Conservation (phyloP, 92 coral and sea anemone genomes). For the Epizoanthus scotinus region DNA sequence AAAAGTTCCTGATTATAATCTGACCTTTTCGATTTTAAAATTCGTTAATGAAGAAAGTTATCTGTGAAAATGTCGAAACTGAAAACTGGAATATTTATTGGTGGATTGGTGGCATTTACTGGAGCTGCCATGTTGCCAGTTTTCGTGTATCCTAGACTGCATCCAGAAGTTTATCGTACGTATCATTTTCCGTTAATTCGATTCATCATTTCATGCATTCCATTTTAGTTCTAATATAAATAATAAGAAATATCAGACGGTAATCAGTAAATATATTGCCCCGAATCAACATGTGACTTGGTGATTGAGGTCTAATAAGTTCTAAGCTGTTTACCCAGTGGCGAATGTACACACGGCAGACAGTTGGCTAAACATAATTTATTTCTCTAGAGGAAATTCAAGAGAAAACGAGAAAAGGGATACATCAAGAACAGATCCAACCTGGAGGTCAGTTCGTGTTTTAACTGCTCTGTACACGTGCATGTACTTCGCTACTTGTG, state of each 20-base stretch:
- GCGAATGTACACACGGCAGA: background rate
- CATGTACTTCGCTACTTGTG: background rate
- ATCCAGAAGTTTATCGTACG: constrained; percentile 90
- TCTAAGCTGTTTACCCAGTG: constrained; percentile 35
- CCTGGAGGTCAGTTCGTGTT: constrained; percentile 82
- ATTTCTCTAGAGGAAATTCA: constrained; percentile 76
- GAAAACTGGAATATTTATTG: constrained; percentile 79
- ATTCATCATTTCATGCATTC: background rate
- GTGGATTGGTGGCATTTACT: constrained; percentile 82
- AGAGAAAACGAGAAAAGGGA: constrained; percentile 77
- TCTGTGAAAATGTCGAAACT: constrained; percentile 64
- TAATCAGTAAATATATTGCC: constrained; percentile 1
- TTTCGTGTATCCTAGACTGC: constrained; percentile 80
- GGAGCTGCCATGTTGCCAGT: constrained; percentile 85
- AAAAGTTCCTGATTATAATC: background rate
- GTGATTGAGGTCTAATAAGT: constrained; percentile 25
- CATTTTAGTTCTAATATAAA: background rate
- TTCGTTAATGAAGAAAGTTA: background rate
- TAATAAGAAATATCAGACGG: background rate
- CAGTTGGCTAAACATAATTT: background rate
- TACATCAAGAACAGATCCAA: constrained; percentile 85
- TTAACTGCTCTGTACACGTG: background rate
- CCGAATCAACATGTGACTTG: constrained; percentile 22
- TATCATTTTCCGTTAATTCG: constrained; percentile 5
- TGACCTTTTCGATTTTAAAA: too few relatives aligned